Evolutionary conservation across 2,113 vertebrate genomes (phyloP).

Genomic region (Leuciscus idus): DNA sequence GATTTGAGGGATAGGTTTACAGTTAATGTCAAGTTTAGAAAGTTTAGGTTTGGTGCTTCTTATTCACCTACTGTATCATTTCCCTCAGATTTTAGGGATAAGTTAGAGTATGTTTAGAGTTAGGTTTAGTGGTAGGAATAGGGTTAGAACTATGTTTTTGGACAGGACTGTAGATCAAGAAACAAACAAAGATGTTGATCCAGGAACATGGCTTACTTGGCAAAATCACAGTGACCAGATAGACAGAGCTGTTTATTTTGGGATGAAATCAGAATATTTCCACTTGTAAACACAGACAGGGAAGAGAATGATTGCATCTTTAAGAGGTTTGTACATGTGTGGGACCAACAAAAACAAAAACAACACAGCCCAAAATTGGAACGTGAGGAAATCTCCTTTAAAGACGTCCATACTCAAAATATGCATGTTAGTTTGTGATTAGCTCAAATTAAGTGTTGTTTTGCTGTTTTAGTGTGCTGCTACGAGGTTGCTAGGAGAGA

Average conservation of each 20-base stretch:
- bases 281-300: conserved; percentile 37
- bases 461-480: background rate
- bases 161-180: too few species aligned
- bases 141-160: too few species aligned
- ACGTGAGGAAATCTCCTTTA: background rate
- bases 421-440: background rate
- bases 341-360: background rate
- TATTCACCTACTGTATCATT: too few species aligned
- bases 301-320: background rate
- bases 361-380: background rate
- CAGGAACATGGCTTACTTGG: too few species aligned
- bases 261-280: conserved; percentile 20
- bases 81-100: too few species aligned
- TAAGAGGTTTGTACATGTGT: conserved; percentile 13
- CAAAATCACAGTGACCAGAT: background rate
- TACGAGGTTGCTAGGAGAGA: background rate
- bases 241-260: conserved; percentile 42
- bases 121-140: too few species aligned
- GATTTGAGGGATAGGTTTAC: too few species aligned
- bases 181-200: too few species aligned
- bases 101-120: too few species aligned
- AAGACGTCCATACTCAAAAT: background rate
- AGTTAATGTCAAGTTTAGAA: too few species aligned
- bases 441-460: background rate
- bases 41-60: too few species aligned